phyloP scores from a whole-genome alignment of 2,113 vertebrate genomes.

The Felis chaus region DNA sequence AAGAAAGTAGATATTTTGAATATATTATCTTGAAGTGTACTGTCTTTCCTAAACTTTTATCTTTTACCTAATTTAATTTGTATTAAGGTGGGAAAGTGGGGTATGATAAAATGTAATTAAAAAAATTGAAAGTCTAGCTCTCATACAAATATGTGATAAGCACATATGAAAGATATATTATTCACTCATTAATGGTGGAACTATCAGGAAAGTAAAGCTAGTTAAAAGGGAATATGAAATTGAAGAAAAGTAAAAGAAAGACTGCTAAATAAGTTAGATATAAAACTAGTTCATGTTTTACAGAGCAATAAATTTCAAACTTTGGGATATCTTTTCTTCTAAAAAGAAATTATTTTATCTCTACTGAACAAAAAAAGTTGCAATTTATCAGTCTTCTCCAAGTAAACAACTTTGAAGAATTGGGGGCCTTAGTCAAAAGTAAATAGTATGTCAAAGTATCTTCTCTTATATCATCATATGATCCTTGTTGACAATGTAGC shows the following conservation, averaged over 20 bases:
- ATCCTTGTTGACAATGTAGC: background rate
- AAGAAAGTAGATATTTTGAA: background rate
- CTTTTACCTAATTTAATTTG: slow-evolving; percentile 6
- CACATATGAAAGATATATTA: background rate
- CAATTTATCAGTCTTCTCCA: background rate
- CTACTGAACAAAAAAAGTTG: background rate
- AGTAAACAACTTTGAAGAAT: background rate
- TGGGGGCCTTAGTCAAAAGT: background rate
- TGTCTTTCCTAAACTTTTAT: background rate
- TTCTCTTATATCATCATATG: background rate
- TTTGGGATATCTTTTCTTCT: background rate
- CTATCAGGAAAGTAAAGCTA: background rate
- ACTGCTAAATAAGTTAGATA: background rate
- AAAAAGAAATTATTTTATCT: background rate
- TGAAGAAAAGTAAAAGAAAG: background rate
- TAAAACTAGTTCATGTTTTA: background rate
- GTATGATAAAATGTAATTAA: background rate
- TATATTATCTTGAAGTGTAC: background rate
- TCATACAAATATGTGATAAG: background rate
- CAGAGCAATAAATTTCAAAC: background rate
- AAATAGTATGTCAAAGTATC: background rate
- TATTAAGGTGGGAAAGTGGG: background rate
- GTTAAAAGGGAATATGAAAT: background rate
- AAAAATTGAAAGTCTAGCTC: background rate
- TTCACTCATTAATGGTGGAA: background rate